phyloP scores from a whole-genome alignment of 37 sponge, comb jelly and placozoan genomes.

The Ianthella basta region DNA sequence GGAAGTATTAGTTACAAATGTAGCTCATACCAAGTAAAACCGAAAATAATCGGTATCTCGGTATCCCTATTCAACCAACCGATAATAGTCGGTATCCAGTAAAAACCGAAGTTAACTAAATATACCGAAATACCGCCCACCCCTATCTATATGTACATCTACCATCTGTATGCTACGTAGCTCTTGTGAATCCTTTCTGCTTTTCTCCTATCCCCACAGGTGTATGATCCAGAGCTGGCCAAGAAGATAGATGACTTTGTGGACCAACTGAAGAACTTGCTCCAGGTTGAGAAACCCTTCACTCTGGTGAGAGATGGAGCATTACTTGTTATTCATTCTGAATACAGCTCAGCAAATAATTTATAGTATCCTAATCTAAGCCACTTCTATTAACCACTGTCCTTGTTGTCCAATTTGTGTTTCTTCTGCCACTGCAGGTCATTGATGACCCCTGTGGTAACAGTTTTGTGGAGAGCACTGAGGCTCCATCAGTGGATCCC shows the following conservation, averaged over 20 bases:
- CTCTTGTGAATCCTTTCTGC: background rate
- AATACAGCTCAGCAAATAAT: slow-evolving; percentile 59
- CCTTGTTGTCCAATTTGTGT: background rate
- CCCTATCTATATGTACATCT: too few relatives aligned
- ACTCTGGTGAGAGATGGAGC: slow-evolving; percentile 32
- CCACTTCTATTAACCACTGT: too few relatives aligned
- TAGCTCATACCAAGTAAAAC: too few relatives aligned
- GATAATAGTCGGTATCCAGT: too few relatives aligned
- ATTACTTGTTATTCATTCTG: too few relatives aligned
- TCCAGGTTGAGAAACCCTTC: background rate
- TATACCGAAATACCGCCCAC: too few relatives aligned
- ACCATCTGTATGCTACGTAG: background rate
- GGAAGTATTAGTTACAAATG: too few relatives aligned
- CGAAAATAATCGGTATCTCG: too few relatives aligned
- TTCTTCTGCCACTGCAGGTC: slow-evolving; percentile 39
- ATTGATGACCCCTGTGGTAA: slow-evolving; percentile 97
- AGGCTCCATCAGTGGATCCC: slow-evolving; percentile 71
- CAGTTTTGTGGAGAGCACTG: slow-evolving; percentile 87
- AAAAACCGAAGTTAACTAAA: too few relatives aligned
- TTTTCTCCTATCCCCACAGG: background rate
- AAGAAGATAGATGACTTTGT: slow-evolving; percentile 81
- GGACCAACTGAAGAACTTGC: slow-evolving; percentile 31
- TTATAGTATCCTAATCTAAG: too few relatives aligned
- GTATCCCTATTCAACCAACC: too few relatives aligned
- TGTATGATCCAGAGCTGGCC: slow-evolving; percentile 54